Conservation (phyloP, 2,797 vertebrate species). For the Lagorchestes hirsutus region DNA sequence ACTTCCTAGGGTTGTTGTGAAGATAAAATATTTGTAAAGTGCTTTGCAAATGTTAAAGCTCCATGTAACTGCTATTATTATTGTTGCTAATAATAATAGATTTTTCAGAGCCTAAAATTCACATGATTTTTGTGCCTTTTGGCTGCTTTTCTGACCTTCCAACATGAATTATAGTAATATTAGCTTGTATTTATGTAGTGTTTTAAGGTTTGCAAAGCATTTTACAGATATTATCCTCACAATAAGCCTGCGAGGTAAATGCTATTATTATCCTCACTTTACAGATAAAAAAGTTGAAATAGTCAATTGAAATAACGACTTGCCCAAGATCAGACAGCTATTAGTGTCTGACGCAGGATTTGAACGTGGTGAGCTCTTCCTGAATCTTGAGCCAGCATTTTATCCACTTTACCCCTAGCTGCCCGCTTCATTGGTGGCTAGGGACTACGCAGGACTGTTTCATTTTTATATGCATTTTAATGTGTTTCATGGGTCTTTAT, state of each 20-base stretch:
- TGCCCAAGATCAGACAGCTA: background rate
- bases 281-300: background rate
- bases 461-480: background rate
- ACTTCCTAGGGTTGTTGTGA: background rate
- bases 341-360: background rate
- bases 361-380: background rate
- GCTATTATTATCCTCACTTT: background rate
- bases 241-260: background rate
- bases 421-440: background rate
- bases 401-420: background rate
- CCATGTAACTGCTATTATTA: background rate
- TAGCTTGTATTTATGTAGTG: background rate
- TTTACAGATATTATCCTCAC: background rate
- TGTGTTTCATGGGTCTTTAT: background rate
- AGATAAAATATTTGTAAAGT: no score
- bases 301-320: background rate
- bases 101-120: no score
- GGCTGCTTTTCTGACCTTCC: background rate
- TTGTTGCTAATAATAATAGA: background rate
- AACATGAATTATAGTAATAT: background rate
- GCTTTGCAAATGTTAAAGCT: background rate
- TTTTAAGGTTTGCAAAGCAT: background rate
- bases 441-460: background rate
- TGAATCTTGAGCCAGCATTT: background rate
- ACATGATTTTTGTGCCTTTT: background rate